Evolutionary conservation across 2,113 vertebrate genomes (phyloP), one percentile per base, ranked within the genome.

Genomic region (Numida meleagris): DNA sequence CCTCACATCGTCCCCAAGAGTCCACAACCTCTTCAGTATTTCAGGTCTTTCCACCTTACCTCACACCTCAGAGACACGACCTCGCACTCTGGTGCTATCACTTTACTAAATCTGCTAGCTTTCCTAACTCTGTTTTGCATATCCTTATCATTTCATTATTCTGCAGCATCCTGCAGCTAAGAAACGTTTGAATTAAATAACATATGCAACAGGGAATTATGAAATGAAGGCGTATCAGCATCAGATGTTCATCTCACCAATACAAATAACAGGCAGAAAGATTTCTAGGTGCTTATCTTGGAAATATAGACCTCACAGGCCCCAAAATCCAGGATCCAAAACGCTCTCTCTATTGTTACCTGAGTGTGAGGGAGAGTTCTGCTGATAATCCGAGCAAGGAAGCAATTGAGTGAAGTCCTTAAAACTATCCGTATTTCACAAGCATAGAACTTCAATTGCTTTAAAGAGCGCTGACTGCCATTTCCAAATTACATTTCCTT

Each of bases 151-250:
- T 11, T 34, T 83, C 40, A 83, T 70, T 40, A 55, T 42, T 72
- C 65, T 14, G 24, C 74, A 4, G 66, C n/a, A 57, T 16, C 57
- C 31, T 4, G 5, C 61, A 46, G 74, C 74, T 57, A 14, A 31
- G 66, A 8, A 63, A 34, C 0, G 40, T 9, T 53, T 2, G 55
- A 88, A 81, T 3, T n/a, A 43, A 59, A 58, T 16, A 66, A 13
- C 9, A 15, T 0, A 12, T 12, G 0, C 7, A 36, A 53, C 42
- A 57, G 17, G 75, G 18, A 2, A 0, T 7, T 53, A 23, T 1
- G 14, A 42, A 74, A 66, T 2, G 27, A 65, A 88, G 62, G 50
- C 50, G 19, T 63, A 23, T 3, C 40, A 38, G 31, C 74, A 45
- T 71, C 88, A 25, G 31, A 3, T 36, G 29, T 36, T 40, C 31